Evolutionary conservation across 2,797 vertebrate species (phyloP).

Genomic region (Cryptoprocta ferox): DNA sequence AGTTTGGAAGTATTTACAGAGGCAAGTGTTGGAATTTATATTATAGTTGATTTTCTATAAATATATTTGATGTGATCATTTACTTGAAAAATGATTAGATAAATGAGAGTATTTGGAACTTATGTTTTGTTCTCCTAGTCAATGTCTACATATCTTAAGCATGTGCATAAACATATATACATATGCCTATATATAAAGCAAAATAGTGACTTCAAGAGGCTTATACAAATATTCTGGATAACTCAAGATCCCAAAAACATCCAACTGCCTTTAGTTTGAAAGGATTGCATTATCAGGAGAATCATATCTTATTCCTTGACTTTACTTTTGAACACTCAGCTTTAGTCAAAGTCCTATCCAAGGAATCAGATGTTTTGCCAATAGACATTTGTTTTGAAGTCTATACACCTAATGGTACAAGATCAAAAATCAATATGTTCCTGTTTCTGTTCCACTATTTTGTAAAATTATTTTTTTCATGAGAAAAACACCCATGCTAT

Average conservation of each 20-base stretch:
- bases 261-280: neutral
- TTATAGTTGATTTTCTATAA: neutral
- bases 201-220: neutral
- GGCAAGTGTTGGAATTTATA: neutral
- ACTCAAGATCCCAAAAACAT: neutral
- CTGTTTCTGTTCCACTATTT: neutral
- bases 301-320: neutral
- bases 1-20: neutral
- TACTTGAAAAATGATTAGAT: neutral
- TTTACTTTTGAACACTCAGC: neutral
- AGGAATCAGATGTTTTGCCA: constrained; percentile 19
- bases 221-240: neutral
- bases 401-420: constrained; percentile 4
- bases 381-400: constrained; percentile 36
- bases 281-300: no score
- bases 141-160: neutral
- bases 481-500: neutral
- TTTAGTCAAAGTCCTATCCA: neutral
- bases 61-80: neutral
- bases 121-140: neutral
- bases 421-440: constrained; percentile 41
- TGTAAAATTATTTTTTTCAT: constrained; percentile 8
- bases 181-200: neutral
- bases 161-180: neutral
- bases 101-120: neutral